Evolutionary conservation across 2,113 vertebrate genomes (phyloP), one percentile per base, ranked within the genome.

Genomic region (Oriolus oriolus): DNA sequence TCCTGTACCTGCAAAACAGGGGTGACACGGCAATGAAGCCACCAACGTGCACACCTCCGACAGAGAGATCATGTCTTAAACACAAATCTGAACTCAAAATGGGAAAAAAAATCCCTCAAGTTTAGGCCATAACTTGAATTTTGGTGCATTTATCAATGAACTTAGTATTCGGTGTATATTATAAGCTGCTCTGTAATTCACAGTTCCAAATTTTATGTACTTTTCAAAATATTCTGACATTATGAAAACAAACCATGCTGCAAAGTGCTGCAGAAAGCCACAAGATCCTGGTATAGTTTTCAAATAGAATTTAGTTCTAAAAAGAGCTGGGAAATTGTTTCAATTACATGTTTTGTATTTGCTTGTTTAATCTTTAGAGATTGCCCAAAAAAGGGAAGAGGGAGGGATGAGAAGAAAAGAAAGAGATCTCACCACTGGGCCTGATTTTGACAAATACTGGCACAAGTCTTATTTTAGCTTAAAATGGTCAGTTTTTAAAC

Each of bases 1-100:
- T 99, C 99, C 94, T 99, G 99, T 3, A 99, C 99, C 99, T 99
- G 76, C 3, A 75, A 92, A 88, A 80, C 49, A 39, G 37, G 14
- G 66, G 35, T 0, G 52, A 53, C 9, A 35, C 0, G 23, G 50
- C 16, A 22, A 20, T 1, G n/a, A 2, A 17, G 30, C 11, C 78
- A 47, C 22, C 39, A 1, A 4, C 0, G 14, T 0, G 16, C 47
- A 11, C 23, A 4, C 2, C 6, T 24, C 54, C 7, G 2, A 3
- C 41, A 12, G 15, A 12, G 16, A 10, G 16, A 1, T 11, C 6
- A 0, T 0, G 13, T 11, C 53, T 37, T 16, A 61, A 63, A 35
- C 31, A 41, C 68, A 47, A 19, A 49, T 16, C 79, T 53, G 18
- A 20, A 50, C 1, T 49, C 33, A 22, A 35, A 88, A 66, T 3